These are phyloP conservation scores for Peromyscus attwateri DNA, from an alignment of 2,797 vertebrate genomes.

Conservation along the genomic window DNA sequence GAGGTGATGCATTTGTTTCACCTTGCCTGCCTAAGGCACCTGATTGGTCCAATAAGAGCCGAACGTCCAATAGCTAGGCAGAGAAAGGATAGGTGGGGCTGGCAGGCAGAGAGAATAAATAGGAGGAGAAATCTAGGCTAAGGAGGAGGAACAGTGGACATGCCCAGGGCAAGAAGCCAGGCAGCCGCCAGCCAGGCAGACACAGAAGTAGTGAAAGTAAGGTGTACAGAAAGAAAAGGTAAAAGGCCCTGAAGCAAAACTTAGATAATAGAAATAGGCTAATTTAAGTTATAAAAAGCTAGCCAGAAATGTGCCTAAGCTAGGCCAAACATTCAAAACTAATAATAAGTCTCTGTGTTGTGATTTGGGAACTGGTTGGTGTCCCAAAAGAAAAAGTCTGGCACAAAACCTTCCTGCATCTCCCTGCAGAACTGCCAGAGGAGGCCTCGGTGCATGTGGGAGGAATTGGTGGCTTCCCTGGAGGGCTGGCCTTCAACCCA, in stretches of 20 bases:
- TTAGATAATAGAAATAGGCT: background rate
- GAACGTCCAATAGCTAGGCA: background rate
- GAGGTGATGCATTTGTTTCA: background rate
- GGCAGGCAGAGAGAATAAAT: background rate
- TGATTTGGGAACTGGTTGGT: background rate
- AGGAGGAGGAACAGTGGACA: background rate
- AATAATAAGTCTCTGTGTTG: background rate
- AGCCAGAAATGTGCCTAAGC: background rate
- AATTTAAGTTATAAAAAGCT: background rate
- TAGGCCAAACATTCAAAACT: background rate
- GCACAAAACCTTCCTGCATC: background rate
- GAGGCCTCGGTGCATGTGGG: accelerated
- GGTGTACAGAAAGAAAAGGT: background rate
- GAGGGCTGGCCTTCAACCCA: background rate
- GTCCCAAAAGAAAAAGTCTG: background rate
- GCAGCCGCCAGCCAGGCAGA: background rate
- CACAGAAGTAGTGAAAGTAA: background rate
- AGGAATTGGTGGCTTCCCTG: background rate
- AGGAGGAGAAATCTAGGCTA: background rate
- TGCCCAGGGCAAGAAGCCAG: background rate
- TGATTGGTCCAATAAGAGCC: background rate
- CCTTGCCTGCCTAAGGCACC: too few relatives aligned
- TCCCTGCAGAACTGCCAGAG: background rate
- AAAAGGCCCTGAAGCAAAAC: too few relatives aligned
- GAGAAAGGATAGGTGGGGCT: background rate